Conservation (phyloP, 2,888 invertebrate genomes). For the Marronus borbonicus region DNA sequence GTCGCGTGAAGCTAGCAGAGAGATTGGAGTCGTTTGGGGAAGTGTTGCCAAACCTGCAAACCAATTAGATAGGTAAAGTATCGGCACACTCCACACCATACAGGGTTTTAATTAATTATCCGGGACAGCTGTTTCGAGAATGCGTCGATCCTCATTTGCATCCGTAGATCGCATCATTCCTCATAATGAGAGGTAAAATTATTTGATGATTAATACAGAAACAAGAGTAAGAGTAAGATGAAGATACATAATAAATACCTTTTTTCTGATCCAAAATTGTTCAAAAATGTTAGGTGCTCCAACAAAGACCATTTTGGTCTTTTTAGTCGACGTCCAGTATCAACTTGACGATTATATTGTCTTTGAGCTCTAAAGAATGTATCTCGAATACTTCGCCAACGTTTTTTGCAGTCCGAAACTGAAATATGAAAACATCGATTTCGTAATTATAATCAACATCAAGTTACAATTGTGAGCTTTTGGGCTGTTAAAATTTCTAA, state of each 20-base stretch:
- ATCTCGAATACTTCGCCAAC: slow-evolving; percentile 9
- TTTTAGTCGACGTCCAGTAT: background rate
- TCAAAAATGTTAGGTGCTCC: slow-evolving; percentile 8
- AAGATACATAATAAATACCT: background rate
- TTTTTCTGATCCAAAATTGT: background rate
- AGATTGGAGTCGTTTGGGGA: background rate
- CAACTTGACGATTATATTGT: background rate
- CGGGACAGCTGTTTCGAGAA: too few species aligned
- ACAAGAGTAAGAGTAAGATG: too few species aligned
- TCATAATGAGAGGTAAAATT: too few species aligned
- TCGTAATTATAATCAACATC: background rate
- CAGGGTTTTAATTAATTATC: too few species aligned
- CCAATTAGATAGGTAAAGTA: background rate
- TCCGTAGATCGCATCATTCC: too few species aligned
- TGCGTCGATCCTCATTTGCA: too few species aligned
- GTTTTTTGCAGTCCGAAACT: slow-evolving; percentile 4
- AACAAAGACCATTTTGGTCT: background rate
- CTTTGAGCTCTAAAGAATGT: slow-evolving; percentile 3
- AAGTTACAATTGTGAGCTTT: too few species aligned
- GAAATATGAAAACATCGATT: background rate
- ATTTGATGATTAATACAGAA: too few species aligned
- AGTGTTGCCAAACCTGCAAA: background rate
- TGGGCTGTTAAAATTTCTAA: too few species aligned
- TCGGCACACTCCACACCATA: too few species aligned
- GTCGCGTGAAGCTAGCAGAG: background rate